Percentiles rank a stretch among this genome's conserved stretches.
Conservation (phyloP, 1,140 invertebrate genomes). For the Paralvinella palmiformis region DNA sequence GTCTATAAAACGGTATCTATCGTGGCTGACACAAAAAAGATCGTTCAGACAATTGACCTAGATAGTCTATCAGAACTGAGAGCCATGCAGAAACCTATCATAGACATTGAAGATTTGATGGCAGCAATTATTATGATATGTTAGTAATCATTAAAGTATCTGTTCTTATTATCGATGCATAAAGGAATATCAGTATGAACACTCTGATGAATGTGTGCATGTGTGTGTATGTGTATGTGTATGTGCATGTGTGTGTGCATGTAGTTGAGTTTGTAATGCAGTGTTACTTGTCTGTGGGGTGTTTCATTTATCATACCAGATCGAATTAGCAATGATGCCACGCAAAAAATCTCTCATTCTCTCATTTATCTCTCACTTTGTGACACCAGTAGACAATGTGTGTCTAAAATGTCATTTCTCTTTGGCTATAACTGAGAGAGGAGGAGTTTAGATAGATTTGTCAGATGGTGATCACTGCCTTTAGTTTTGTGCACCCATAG, state of each 20-base stretch:
- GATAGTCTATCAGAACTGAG: slow-evolving; percentile 40
- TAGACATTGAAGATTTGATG: slow-evolving; percentile 44
- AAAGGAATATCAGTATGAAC: not conserved
- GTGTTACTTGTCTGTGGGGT: too few relatives aligned
- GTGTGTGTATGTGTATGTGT: not conserved
- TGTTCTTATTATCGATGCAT: not conserved
- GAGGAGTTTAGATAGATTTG: too few relatives aligned
- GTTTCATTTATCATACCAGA: too few relatives aligned
- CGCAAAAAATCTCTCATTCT: too few relatives aligned
- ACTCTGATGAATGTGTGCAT: not conserved
- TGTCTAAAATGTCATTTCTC: too few relatives aligned
- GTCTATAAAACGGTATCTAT: slow-evolving; percentile 50
- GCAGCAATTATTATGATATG: slow-evolving; percentile 47
- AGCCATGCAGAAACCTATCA: slow-evolving; percentile 46
- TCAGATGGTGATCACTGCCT: too few relatives aligned
- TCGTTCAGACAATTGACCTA: slow-evolving; percentile 45
- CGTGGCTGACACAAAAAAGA: slow-evolving; percentile 47
- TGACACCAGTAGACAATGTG: too few relatives aligned
- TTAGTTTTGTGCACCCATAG: too few relatives aligned
- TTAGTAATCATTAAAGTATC: slow-evolving; percentile 25
- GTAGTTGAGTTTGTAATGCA: too few relatives aligned
- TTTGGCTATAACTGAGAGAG: too few relatives aligned
- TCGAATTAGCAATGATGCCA: too few relatives aligned
- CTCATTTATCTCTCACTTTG: too few relatives aligned
- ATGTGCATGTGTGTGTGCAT: not conserved